These are phyloP conservation scores for Chrysochloris asiatica DNA, from an alignment of 2,113 vertebrate species.

Conservation along the genomic window DNA sequence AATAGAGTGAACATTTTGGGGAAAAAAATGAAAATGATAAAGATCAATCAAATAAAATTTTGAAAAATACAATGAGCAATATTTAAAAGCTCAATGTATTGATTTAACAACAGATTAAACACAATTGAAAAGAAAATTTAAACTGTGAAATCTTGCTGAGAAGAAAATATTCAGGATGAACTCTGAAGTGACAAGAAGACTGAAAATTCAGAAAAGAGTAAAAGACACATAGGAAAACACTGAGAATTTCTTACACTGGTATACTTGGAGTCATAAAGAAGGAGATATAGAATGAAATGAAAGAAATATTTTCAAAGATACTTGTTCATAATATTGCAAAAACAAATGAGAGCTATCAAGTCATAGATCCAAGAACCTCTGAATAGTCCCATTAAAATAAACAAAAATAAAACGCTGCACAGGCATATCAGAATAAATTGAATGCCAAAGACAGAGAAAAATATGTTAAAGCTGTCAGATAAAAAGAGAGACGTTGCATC, in stretches of 20 bases:
- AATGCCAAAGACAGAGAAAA: not conserved
- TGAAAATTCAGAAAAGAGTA: not conserved
- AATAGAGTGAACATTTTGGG: not conserved
- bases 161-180: not conserved
- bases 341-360: not conserved
- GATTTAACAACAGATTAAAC: not conserved
- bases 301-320: not conserved
- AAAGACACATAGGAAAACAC: not conserved
- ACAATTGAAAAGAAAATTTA: not conserved
- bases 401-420: not conserved
- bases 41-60: not conserved
- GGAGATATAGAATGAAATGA: no score
- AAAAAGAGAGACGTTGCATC: not conserved
- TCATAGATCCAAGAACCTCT: not conserved
- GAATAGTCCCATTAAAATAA: not conserved
- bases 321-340: no score
- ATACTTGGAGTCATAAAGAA: no score
- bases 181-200: not conserved
- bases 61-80: not conserved
- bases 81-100: not conserved
- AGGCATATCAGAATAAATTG: not conserved
- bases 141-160: not conserved
- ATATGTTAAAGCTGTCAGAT: not conserved
- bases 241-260: not conserved
- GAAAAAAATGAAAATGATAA: not conserved